These are phyloP conservation scores for Brachyistius frenatus DNA, from an alignment of 2,113 vertebrate species.

Conservation along the genomic window DNA sequence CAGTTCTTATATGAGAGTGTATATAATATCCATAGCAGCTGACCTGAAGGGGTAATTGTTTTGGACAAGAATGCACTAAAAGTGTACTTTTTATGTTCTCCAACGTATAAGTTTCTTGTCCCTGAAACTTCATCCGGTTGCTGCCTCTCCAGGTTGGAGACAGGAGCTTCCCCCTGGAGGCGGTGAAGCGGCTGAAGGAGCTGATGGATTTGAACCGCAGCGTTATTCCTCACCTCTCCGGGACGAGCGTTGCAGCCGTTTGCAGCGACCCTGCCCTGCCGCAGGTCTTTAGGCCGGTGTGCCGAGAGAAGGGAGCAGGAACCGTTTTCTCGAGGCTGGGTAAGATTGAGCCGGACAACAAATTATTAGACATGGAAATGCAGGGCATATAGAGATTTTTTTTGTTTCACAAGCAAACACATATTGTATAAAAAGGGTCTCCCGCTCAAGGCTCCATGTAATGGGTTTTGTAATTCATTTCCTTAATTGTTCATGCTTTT, in stretches of 20 bases:
- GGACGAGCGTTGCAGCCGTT: fast-evolving
- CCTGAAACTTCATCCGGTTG: not conserved
- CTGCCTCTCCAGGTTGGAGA: slow-evolving; percentile 78
- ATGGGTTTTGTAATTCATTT: no score
- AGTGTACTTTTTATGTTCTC: no score
- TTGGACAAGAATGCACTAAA: no score
- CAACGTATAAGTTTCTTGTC: no score
- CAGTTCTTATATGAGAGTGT: no score
- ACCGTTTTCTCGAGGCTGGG: slow-evolving; percentile 77
- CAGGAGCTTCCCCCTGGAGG: slow-evolving; percentile 81
- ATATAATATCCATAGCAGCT: no score
- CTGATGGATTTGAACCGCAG: slow-evolving; percentile 53
- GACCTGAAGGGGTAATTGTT: no score
- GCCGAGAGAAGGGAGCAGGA: slow-evolving; percentile 44
- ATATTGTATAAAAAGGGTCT: no score
- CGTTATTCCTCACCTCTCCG: not conserved
- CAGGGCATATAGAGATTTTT: not conserved
- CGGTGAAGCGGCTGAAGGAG: slow-evolving; percentile 84
- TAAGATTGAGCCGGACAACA: slow-evolving; percentile 43
- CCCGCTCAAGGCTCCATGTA: no score
- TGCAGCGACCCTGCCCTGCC: slow-evolving; percentile 80
- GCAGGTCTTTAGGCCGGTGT: slow-evolving; percentile 77
- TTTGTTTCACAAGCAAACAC: no score
- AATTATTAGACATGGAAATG: not conserved
- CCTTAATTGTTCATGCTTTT: no score